Conservation (phyloP, 2,888 invertebrate species). For the Psylliodes chrysocephalus region DNA sequence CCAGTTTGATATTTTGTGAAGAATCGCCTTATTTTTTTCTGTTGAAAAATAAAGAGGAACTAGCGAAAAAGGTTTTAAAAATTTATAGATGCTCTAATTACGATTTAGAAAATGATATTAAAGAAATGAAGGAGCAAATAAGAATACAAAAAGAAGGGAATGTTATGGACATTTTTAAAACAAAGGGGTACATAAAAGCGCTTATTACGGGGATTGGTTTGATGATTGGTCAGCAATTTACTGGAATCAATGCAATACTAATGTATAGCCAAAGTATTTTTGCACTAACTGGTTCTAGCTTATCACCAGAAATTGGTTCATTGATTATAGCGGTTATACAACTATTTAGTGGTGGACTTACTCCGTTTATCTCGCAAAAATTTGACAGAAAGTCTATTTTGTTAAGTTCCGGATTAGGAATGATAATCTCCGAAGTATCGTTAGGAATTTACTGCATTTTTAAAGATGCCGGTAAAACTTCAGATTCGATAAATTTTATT, state of each 20-base stretch:
- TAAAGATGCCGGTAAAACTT: constrained; percentile 61
- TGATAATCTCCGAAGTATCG: constrained; percentile 63
- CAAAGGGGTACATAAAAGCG: constrained; percentile 56
- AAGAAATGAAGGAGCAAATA: constrained; percentile 26
- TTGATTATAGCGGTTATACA: constrained; percentile 83
- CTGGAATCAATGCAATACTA: constrained; percentile 82
- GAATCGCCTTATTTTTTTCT: constrained; percentile 83
- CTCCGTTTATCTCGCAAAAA: constrained; percentile 80
- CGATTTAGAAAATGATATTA: constrained; percentile 23
- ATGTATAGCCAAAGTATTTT: constrained; percentile 82
- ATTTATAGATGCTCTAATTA: constrained; percentile 37
- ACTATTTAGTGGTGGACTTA: constrained; percentile 76
- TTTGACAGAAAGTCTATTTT: constrained; percentile 79
- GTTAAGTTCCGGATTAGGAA: constrained; percentile 75
- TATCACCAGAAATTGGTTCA: constrained; percentile 72
- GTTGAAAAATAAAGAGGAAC: constrained; percentile 68
- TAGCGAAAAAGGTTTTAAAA: constrained; percentile 69
- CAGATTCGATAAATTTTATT: constrained; percentile 16
- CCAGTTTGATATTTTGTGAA: constrained; percentile 79
- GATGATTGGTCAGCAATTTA: constrained; percentile 84
- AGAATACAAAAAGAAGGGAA: constrained; percentile 19
- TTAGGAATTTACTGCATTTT: constrained; percentile 70
- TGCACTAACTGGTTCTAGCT: constrained; percentile 71
- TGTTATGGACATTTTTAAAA: constrained; percentile 61
- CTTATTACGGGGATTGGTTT: constrained; percentile 77